Base-by-base conservation (phyloP, 2,113 vertebrate genomes). In the Saguinus imperator region DNA sequence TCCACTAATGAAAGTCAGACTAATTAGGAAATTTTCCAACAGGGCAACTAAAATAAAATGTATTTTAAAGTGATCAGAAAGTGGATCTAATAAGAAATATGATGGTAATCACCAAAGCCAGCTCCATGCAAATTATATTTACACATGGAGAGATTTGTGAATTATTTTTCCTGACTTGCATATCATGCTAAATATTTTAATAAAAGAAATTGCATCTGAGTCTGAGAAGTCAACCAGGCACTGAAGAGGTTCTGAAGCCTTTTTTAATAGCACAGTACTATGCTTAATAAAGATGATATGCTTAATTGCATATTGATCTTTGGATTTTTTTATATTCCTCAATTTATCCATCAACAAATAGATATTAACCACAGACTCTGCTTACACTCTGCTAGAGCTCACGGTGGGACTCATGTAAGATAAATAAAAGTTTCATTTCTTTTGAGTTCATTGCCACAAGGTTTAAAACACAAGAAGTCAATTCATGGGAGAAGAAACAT, bases 51-150 rank as follows among this genome's bases (percentile, higher is more conserved):
- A 89, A 83, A 90, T 93, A 89, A 94, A 79, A 58, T 45, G 10
- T 77, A 61, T 35, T 91, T 93, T 89, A 55, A 94, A 66, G 16
- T 94, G 81, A 94, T 85, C 75, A 94, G 75, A 89, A 97, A 94
- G 73, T 90, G 45, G 5, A 81, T 92, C 72, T 93, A 96, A 81
- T 94, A 95, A 89, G 86, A 97, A 89, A 87, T 86, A 87, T 91
- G 61, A 95, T 93, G 68, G 64, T 94, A 89, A 97, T 93, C 58
- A 89, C 8, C 29, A 82, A 94, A 82, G 35, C 52, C 66, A 88
- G 57, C n/a, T 87, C 82, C 77, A 52, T 80, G 73, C 77, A 91
- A 93, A 96, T 96, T 96, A 79, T 81, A 95, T 97, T 96, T 96
- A 94, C 89, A 91, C 45, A 84, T 92, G 79, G 61, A 92, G 20